phyloP scores from a whole-genome alignment of 1,140 invertebrate genomes.

The Conus betulinus region DNA sequence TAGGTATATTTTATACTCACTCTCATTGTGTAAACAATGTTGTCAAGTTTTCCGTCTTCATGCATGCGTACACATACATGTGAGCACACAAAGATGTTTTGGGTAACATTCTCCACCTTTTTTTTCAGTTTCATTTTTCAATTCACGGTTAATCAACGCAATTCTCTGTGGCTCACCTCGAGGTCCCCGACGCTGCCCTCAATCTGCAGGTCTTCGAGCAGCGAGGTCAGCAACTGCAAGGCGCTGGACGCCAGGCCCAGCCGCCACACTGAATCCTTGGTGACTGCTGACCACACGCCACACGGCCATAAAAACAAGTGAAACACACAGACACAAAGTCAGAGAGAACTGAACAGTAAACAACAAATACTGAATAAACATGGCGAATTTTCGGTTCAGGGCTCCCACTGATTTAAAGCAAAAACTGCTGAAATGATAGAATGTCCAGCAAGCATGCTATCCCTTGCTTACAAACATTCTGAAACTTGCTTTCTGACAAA shows the following conservation, averaged over 20 bases:
- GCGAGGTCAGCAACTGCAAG: slow-evolving; percentile 81
- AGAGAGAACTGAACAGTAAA: no score
- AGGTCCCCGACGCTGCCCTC: slow-evolving; percentile 54
- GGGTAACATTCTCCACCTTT: background rate
- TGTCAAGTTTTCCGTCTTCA: background rate
- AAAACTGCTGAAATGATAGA: no score
- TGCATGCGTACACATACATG: background rate
- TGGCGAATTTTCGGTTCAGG: no score
- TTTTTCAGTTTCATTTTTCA: background rate
- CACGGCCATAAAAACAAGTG: no score
- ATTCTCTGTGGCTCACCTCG: slow-evolving; percentile 35
- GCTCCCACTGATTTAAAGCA: no score
- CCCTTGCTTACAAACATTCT: no score
- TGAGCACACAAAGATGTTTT: background rate
- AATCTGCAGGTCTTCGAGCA: slow-evolving; percentile 83
- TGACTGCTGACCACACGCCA: slow-evolving; percentile 19
- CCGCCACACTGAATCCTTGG: slow-evolving; percentile 88
- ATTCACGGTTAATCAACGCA: background rate
- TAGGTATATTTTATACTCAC: no score
- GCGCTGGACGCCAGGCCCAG: slow-evolving; percentile 86
- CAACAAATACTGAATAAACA: no score
- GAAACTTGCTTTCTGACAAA: no score
- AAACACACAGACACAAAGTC: no score
- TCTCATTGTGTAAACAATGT: no score
- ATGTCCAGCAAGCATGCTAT: no score